A percentile compares a stretch with the other conserved stretches of the same genome.
phyloP scores from a whole-genome alignment of 1,140 invertebrate genomes.

The Drosophila chauvacae region DNA sequence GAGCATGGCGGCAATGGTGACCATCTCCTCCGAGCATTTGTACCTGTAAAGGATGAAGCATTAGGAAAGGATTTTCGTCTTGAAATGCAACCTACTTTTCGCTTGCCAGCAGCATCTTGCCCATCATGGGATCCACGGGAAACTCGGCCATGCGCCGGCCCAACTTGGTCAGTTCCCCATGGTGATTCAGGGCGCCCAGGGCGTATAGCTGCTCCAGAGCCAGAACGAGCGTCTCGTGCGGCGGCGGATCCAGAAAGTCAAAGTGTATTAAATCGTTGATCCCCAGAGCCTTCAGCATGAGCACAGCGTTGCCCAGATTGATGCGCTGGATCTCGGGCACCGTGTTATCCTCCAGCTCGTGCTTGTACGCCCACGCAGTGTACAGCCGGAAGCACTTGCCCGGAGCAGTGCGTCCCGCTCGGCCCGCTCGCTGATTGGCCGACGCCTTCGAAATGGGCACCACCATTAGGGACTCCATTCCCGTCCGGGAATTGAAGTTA shows the following conservation, averaged over 20 bases:
- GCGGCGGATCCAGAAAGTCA: slow-evolving; percentile 99
- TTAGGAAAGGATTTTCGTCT: neutral
- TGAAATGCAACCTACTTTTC: slow-evolving; percentile 90
- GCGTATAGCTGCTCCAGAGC: slow-evolving; percentile 99
- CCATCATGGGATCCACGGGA: slow-evolving; percentile 99
- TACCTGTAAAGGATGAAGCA: slow-evolving; percentile 85
- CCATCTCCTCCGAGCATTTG: slow-evolving; percentile 98
- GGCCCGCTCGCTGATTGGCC: slow-evolving; percentile 96
- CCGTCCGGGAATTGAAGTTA: slow-evolving; percentile 98
- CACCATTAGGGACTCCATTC: slow-evolving; percentile 99
- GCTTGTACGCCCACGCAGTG: slow-evolving; percentile 98
- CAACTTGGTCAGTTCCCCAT: slow-evolving; percentile 97
- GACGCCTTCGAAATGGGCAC: slow-evolving; percentile 99
- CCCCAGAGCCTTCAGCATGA: slow-evolving; percentile 98
- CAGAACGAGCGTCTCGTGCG: slow-evolving; percentile 97
- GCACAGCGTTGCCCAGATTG: slow-evolving; percentile 97
- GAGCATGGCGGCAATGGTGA: slow-evolving; percentile 99
- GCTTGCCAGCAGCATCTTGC: slow-evolving; percentile 98
- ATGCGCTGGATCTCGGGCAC: slow-evolving; percentile 99
- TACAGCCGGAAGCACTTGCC: slow-evolving; percentile 99
- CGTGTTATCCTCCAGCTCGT: slow-evolving; percentile 99
- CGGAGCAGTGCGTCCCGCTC: slow-evolving; percentile 96
- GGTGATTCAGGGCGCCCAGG: slow-evolving; percentile 98
- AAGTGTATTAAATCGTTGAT: slow-evolving; percentile 99
- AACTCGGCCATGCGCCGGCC: slow-evolving; percentile 99